Percentiles rank a stretch among this genome's conserved stretches.
phyloP scores from a whole-genome alignment of 2,797 vertebrate genomes.

The Bufotes viridis region DNA sequence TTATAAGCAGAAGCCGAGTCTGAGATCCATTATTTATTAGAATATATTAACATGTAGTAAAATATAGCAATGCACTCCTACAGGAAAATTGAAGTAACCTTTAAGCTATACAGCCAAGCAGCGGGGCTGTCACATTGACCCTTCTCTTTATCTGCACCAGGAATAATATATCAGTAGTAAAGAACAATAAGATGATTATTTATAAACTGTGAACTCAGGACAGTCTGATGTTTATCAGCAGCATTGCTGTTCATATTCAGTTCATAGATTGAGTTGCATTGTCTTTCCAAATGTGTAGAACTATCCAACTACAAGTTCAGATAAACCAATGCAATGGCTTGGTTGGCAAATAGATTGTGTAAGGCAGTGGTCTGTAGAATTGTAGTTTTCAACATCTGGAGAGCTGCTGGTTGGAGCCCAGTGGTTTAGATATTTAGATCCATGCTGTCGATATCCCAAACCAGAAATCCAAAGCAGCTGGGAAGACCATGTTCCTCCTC shows the following conservation, averaged over 20 bases:
- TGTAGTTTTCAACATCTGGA: not conserved
- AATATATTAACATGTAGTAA: not conserved
- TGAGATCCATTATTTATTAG: constrained; percentile 22
- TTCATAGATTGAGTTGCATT: not conserved
- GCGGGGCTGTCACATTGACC: constrained; percentile 9
- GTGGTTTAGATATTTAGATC: not conserved
- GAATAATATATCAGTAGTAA: not conserved
- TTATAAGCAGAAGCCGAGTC: not conserved
- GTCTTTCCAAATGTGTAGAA: not conserved
- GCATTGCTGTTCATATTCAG: not conserved
- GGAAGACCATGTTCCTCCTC: too few relatives aligned
- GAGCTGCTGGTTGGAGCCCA: not conserved
- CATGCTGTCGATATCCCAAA: too few relatives aligned
- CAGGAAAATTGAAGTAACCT: not conserved
- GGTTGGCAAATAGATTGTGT: not conserved
- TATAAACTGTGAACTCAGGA: not conserved
- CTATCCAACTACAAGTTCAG: not conserved
- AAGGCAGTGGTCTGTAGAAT: not conserved
- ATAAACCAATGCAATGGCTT: not conserved
- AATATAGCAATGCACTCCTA: not conserved
- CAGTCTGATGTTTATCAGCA: not conserved
- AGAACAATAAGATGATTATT: not conserved
- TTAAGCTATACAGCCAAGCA: not conserved
- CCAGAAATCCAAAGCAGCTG: too few relatives aligned
- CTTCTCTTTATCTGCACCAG: not conserved